Conservation (phyloP, 1,140 invertebrate species). For the Brachionus paranguensis region DNA sequence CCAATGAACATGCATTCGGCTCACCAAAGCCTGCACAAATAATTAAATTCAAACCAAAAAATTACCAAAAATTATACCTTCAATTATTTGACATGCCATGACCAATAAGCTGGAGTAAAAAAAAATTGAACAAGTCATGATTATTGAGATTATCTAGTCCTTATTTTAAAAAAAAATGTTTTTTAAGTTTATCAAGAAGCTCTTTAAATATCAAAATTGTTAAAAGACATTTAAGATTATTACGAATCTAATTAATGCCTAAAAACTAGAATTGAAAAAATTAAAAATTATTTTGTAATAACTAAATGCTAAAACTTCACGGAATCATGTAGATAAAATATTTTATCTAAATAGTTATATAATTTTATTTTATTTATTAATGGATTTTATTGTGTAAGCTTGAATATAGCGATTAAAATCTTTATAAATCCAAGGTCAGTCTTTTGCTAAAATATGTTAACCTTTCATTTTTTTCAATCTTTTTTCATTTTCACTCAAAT, state of each 20-base stretch:
- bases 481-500: neutral
- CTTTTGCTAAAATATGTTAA: conserved; percentile 5
- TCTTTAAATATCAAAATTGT: conserved; percentile 3
- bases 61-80: neutral
- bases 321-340: conserved; percentile 23
- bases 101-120: neutral
- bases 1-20: neutral
- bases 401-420: neutral
- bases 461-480: conserved; percentile 1
- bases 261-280: neutral
- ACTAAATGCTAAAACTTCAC: neutral
- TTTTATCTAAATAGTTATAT: conserved; percentile 12
- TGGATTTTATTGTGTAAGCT: conserved; percentile 2
- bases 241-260: conserved; percentile 6
- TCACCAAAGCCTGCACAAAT: neutral
- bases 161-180: neutral
- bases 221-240: conserved; percentile 9
- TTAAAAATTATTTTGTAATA: neutral
- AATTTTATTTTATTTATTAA: conserved; percentile 9
- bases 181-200: neutral
- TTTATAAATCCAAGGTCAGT: conserved; percentile 17
- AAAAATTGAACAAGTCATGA: neutral
- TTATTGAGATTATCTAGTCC: neutral
- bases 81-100: neutral
- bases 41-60: neutral